phyloP scores from a whole-genome alignment of 1,140 invertebrate species.

The Carposina sasakii region DNA sequence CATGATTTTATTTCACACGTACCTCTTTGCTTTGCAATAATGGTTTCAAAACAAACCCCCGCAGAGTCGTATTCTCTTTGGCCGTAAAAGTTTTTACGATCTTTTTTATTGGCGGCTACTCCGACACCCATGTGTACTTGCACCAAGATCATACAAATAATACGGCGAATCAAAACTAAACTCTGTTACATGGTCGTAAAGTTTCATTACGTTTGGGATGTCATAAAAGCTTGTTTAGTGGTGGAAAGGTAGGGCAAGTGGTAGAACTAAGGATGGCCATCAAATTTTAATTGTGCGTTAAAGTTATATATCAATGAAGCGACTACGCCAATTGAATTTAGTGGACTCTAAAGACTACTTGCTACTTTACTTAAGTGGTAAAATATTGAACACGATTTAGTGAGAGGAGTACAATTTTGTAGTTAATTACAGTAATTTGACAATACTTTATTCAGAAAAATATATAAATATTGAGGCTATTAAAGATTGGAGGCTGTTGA shows the following conservation, averaged over 20 bases:
- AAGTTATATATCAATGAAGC: slow-evolving; percentile 70
- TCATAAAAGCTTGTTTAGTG: slow-evolving; percentile 18
- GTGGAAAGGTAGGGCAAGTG: slow-evolving; percentile 37
- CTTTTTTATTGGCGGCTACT: slow-evolving; percentile 70
- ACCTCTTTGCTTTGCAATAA: slow-evolving; percentile 29
- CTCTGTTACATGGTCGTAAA: slow-evolving; percentile 24
- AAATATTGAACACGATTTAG: too few relatives aligned
- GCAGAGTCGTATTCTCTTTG: slow-evolving; percentile 31
- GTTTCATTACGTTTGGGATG: slow-evolving; percentile 14
- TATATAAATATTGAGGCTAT: too few relatives aligned
- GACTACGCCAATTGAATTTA: slow-evolving; percentile 41
- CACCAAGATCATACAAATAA: slow-evolving; percentile 33
- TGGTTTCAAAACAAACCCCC: slow-evolving; percentile 28
- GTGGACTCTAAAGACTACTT: too few relatives aligned
- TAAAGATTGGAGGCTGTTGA: too few relatives aligned
- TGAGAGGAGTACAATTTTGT: too few relatives aligned
- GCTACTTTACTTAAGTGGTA: too few relatives aligned
- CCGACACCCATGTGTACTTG: slow-evolving; percentile 46
- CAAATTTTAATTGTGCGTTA: slow-evolving; percentile 71
- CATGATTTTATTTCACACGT: slow-evolving; percentile 70
- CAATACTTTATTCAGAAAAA: too few relatives aligned
- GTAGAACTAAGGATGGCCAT: slow-evolving; percentile 65
- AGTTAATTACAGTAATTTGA: too few relatives aligned
- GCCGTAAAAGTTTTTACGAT: slow-evolving; percentile 53
- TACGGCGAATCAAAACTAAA: slow-evolving; percentile 25